Base-by-base conservation (phyloP, 1,140 invertebrate genomes). In the Zeugodacus cucurbitae region DNA sequence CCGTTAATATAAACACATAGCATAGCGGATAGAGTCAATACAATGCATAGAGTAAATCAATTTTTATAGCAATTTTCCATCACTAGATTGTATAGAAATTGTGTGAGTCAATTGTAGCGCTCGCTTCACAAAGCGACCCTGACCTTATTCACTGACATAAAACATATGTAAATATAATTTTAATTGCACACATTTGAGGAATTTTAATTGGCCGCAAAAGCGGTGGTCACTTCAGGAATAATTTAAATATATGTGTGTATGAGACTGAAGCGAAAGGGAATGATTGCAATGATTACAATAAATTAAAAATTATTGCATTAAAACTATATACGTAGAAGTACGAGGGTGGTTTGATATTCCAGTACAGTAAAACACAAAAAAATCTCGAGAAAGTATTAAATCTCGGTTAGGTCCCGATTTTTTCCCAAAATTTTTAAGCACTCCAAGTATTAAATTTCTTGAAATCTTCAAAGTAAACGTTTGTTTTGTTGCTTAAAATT, bases 71-170 rank as follows among this genome's bases (percentile, higher is more conserved):
- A 41, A 41, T 44, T 74, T 82, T 82, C n/a, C 5, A 44, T n/a
- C 48, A 3, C 41, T 37, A 8, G 1, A 26, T n/a, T n/a, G n/a
- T n/a, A n/a, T 74, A 34, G 34, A 37, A n/a, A 8, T 20, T 37
- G 34, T 54, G 6, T 22, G 17, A 44, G 20, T 82, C 20, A 82
- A 26, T 48, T 74, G 37, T 14, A 8, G 32, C 32, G n/a, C 34
- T 59, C 14, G 8, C 41, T 14, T 8, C 20, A 14, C 20, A 14
- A 82, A 8, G 6, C 2, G 41, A 82, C 74, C 74, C 74, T 48
- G 74, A 82, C 74, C 74, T 82, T 82, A 82, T 82, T 82, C 74
- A 29, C 37, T 44, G 32, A 82, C 22, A 48, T 82, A 82, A 82
- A 82, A 41, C 74, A 48, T 26, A 74, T 74, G 74, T 82, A 34